Conservation (phyloP, 2,113 vertebrate species). For the Butorides virescens region DNA sequence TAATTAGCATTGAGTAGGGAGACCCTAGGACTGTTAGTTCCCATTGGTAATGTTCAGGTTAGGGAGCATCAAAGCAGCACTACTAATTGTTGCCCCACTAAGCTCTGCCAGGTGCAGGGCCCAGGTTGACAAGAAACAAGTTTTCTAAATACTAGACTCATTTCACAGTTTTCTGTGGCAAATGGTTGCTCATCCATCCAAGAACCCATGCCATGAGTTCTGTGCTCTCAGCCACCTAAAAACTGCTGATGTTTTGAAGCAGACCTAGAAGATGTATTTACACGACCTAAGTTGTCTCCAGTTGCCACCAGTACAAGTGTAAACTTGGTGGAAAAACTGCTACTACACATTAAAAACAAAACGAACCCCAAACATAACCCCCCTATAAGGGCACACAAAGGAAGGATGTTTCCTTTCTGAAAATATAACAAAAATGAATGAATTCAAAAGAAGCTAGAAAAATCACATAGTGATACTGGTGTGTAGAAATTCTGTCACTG, state of each 20-base stretch:
- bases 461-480: accelerated
- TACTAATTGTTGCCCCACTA: background rate
- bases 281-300: background rate
- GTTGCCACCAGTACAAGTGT: background rate
- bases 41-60: background rate
- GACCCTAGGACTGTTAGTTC: background rate
- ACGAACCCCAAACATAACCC: accelerated
- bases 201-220: background rate
- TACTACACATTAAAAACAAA: background rate
- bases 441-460: background rate
- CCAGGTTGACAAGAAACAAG: background rate
- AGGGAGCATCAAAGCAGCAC: background rate
- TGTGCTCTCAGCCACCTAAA: background rate
- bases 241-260: background rate
- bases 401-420: background rate
- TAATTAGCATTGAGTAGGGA: background rate
- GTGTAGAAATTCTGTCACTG: background rate
- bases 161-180: background rate
- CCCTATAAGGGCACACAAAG: background rate
- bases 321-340: background rate
- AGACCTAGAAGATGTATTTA: background rate
- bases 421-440: background rate
- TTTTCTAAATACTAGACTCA: background rate
- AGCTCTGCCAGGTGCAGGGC: background rate
- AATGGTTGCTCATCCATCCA: background rate